Evolutionary conservation across 2,797 vertebrate species (phyloP), one percentile per base, ranked within the genome.

Genomic region (Apogon hyalosoma): DNA sequence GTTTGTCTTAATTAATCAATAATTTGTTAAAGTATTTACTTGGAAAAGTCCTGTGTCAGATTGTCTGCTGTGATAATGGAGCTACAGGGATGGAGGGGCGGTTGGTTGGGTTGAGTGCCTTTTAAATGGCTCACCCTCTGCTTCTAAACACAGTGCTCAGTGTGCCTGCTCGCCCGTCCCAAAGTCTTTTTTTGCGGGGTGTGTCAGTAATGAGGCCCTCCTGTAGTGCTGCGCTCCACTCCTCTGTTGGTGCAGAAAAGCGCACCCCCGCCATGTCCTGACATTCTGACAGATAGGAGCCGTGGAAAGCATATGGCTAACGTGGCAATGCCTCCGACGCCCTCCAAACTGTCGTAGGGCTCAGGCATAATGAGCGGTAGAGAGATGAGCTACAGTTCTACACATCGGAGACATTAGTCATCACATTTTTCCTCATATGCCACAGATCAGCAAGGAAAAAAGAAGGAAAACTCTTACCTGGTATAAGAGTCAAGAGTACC

Each of bases 281-380:
- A 92, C 92, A 93, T 73, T 66, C 85, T 92, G 90, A 94, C 89
- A 91, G 90, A 89, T 90, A 85, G 86, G 77, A 90, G 87, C 82
- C 19, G 57, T 59, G 51, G 80, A 84, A 92, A 92, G 88, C 93
- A 93, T 92, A 92, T 90, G 90, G 91, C 82, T 87, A 71, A 87
- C 14, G 79, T 84, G 85, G 84, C 89, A 48, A 59, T 76, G 88
- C 77, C 85, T 80, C 73, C 57, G 61, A 84, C 80, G 83, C 82
- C 88, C 87, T 89, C 86, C 78, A 85, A 88, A 88, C 82, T 85
- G 88, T 87, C 79, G 61, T 70, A 53, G 63, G 76, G 77, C 79
- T 88, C 82, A 71, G 73, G 81, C 85, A 83, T 89, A 89, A 92
- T 89, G 84, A 92, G 90, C 45, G 28, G 60, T 43, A 69, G 74